These are phyloP conservation scores for Pleuronectes platessa DNA, from an alignment of 2,113 vertebrate genomes.

Conservation along the genomic window DNA sequence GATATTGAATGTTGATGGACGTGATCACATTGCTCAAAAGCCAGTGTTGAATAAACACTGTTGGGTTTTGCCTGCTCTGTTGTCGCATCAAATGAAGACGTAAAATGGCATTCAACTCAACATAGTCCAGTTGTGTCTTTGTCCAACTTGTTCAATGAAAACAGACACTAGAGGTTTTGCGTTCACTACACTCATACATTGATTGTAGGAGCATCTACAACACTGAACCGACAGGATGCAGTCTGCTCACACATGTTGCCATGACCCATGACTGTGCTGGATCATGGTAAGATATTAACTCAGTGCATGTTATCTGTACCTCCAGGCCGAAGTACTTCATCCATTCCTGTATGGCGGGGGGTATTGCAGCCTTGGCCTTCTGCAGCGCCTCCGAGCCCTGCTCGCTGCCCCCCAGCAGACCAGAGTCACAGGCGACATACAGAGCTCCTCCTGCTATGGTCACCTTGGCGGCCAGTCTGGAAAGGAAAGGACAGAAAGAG, in stretches of 20 bases:
- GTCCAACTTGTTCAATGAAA: too few species aligned
- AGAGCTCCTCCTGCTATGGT: constrained; percentile 90
- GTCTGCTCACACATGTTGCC: background rate
- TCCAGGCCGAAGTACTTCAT: constrained; percentile 88
- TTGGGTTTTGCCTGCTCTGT: too few species aligned
- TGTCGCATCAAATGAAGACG: too few species aligned
- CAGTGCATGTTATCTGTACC: constrained; percentile 72
- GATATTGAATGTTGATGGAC: too few species aligned
- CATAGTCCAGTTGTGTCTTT: too few species aligned
- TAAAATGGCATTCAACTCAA: too few species aligned
- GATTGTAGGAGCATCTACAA: too few species aligned
- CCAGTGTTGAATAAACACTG: too few species aligned
- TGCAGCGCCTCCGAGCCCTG: constrained; percentile 85
- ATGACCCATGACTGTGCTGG: background rate
- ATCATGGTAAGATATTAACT: background rate
- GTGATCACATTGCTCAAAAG: too few species aligned
- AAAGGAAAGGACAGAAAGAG: background rate
- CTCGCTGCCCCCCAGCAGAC: constrained; percentile 85
- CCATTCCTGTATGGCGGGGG: constrained; percentile 89
- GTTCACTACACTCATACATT: too few species aligned
- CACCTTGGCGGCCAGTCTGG: constrained; percentile 89
- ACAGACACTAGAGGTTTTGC: too few species aligned
- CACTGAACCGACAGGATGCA: too few species aligned
- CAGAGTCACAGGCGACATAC: constrained; percentile 88
- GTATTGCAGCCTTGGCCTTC: constrained; percentile 85